These are phyloP conservation scores for Carcharodon carcharias DNA, from an alignment of 2,797 vertebrate species.

Conservation along the genomic window DNA sequence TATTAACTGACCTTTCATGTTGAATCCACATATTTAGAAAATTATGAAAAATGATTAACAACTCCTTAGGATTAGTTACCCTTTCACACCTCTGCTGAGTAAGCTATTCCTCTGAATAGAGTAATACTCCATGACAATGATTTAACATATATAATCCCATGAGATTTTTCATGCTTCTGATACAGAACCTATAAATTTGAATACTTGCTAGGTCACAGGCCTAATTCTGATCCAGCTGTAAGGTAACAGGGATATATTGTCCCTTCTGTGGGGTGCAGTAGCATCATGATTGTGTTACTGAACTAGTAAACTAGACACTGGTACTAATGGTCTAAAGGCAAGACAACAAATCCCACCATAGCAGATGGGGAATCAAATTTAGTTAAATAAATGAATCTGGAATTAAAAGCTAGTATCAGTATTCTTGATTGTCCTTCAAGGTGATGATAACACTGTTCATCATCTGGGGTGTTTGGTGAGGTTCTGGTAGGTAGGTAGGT, in stretches of 20 bases:
- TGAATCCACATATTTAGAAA: constrained; percentile 1
- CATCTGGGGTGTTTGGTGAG: background rate
- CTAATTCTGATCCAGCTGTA: background rate
- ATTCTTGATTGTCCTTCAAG: background rate
- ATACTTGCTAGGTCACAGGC: background rate
- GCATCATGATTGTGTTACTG: background rate
- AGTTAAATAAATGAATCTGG: background rate
- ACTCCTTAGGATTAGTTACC: background rate
- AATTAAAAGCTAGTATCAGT: background rate
- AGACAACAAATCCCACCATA: background rate
- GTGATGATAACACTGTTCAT: background rate
- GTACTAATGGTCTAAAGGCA: background rate
- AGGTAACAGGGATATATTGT: background rate
- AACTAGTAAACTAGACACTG: background rate
- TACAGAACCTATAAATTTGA: constrained; percentile 2
- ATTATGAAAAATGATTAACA: background rate
- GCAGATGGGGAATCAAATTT: background rate
- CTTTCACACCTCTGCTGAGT: background rate
- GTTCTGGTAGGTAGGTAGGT: background rate
- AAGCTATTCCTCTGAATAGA: background rate
- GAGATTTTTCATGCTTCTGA: background rate
- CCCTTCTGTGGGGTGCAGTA: background rate
- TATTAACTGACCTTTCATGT: background rate
- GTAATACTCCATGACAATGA: background rate
- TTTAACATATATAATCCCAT: background rate